Conservation (phyloP, 2,888 invertebrate genomes). For the Melieria crassipennis region DNA sequence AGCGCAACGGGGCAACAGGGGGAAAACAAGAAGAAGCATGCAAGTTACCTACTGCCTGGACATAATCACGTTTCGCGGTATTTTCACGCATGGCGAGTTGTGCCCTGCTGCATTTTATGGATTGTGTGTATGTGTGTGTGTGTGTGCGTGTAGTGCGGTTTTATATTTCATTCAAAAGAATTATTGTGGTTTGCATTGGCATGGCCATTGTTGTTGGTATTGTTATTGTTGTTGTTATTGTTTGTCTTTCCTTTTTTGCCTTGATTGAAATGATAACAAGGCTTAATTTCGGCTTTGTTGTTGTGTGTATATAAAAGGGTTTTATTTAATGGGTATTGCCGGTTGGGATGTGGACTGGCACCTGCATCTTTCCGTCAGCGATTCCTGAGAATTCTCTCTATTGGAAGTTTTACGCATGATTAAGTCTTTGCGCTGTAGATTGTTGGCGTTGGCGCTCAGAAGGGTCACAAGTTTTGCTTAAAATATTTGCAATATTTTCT, state of each 20-base stretch:
- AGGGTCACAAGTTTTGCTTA: no score
- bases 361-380: slow-evolving; percentile 29
- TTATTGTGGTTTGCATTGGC: slow-evolving; percentile 38
- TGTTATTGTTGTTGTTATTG: slow-evolving; percentile 11
- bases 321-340: background rate
- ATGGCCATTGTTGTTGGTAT: slow-evolving; percentile 9
- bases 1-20: background rate
- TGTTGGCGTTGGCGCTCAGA: background rate
- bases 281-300: slow-evolving; percentile 37
- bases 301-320: slow-evolving; percentile 5
- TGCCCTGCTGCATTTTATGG: background rate
- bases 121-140: background rate
- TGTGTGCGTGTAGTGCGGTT: slow-evolving; percentile 45
- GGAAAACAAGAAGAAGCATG: slow-evolving; percentile 16
- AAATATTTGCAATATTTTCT: no score
- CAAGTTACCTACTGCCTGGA: slow-evolving; percentile 15
- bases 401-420: slow-evolving; percentile 30
- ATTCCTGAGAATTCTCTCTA: slow-evolving; percentile 27
- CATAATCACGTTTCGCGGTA: slow-evolving; percentile 60
- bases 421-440: slow-evolving; percentile 17
- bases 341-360: slow-evolving; percentile 19
- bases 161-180: slow-evolving; percentile 61
- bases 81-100: slow-evolving; percentile 58
- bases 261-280: slow-evolving; percentile 59
- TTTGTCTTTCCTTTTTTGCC: slow-evolving; percentile 29